phyloP scores from a whole-genome alignment of 1,140 invertebrate species.

The Pseudomyrmex dendroicus region DNA sequence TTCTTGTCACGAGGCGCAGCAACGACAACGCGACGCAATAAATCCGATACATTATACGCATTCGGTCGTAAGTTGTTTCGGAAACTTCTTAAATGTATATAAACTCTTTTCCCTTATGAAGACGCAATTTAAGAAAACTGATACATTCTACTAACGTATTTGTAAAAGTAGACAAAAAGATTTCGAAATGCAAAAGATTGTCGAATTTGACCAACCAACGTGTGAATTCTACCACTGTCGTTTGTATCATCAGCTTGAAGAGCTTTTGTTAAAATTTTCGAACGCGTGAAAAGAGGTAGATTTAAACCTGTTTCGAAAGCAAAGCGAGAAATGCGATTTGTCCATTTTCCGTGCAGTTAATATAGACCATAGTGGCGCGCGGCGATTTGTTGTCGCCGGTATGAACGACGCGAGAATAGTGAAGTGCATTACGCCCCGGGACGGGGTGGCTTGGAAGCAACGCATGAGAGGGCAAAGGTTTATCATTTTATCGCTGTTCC shows the following conservation, averaged over 20 bases:
- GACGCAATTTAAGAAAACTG: background rate
- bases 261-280: background rate
- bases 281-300: background rate
- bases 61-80: background rate
- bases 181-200: background rate
- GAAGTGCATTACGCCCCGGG: conserved; percentile 41
- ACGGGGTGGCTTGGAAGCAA: conserved; percentile 43
- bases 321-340: conserved; percentile 24
- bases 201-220: background rate
- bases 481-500: conserved; percentile 66
- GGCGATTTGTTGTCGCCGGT: conserved; percentile 49
- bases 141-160: too few species aligned
- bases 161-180: background rate
- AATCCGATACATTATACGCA: conserved; percentile 19
- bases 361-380: conserved; percentile 48
- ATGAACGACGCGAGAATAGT: conserved; percentile 12
- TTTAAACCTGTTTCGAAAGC: background rate
- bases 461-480: conserved; percentile 66
- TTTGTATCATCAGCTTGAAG: background rate
- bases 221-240: background rate
- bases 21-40: background rate
- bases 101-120: too few species aligned
- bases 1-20: background rate
- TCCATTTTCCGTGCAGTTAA: conserved; percentile 41
- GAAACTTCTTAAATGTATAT: background rate